These are phyloP conservation scores for Pseudomyrmex flavicornis DNA, from an alignment of 1,140 invertebrate species.

Conservation along the genomic window DNA sequence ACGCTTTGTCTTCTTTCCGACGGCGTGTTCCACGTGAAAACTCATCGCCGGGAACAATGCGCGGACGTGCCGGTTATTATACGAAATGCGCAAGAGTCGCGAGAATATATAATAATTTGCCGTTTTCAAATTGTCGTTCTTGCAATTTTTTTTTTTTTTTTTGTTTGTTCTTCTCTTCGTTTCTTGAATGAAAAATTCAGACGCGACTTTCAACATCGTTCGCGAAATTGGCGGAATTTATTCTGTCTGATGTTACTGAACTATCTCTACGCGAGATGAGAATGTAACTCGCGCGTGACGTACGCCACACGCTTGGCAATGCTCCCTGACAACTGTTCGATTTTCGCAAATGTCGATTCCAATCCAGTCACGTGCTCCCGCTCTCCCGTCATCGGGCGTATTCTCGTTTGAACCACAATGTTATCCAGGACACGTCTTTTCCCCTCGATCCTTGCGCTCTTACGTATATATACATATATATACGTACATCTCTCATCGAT, in stretches of 20 bases:
- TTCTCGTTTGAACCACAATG: constrained; percentile 11
- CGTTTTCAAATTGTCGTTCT: background rate
- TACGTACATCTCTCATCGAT: background rate
- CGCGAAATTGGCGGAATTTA: constrained; percentile 19
- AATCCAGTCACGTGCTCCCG: constrained; percentile 32
- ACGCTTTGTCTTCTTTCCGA: background rate
- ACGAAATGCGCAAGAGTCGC: background rate
- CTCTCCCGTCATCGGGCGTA: constrained; percentile 3
- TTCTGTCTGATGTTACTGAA: constrained; percentile 32
- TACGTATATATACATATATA: background rate
- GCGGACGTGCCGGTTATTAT: background rate
- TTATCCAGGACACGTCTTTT: constrained; percentile 19
- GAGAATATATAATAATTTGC: background rate
- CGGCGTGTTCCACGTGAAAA: background rate
- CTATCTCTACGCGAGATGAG: constrained; percentile 12
- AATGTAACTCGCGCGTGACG: constrained; percentile 13
- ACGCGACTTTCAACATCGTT: background rate
- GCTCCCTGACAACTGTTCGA: constrained; percentile 41
- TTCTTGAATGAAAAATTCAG: background rate
- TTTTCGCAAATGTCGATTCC: constrained; percentile 52
- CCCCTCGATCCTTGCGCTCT: background rate
- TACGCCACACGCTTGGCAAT: constrained; percentile 34
- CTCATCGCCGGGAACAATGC: background rate
- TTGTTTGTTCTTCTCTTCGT: background rate
- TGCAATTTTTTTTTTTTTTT: too few relatives aligned